Base-by-base conservation (phyloP, 2,113 vertebrate species). In the Cebidichthys violaceus region DNA sequence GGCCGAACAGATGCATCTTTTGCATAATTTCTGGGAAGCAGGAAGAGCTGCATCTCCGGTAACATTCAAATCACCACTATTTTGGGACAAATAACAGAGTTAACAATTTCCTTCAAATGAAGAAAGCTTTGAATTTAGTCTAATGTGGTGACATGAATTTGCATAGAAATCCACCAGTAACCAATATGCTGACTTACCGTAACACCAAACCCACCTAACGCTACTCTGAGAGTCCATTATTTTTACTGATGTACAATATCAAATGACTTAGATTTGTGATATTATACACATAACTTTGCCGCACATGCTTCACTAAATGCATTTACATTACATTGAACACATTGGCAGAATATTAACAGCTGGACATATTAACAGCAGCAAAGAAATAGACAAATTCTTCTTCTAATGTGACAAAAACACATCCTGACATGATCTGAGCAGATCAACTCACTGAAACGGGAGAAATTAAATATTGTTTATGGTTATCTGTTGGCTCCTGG, bases 1-100 rank as follows among this genome's bases (percentile, higher is more conserved):
- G 75, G 67, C 50, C 9, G 27, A 70, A 59, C 59, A 77, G 81
- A 75, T 84, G 73, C 45, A 29, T 57, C 29, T 29, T 83, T 84
- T 78, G 52, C 73, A 71, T 84, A 45, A 71, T 68, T 72, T 66
- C 18, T 14, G 13, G 41, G 27, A 33, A 76, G 9, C 24, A 52
- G 33, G 70, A 71, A 37, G 43, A 7, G 11, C 22, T 7, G 24
- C 4, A 20, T 64, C 45, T 85, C 64, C 39, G 65, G 57, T 57
- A 35, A 45, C 29, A 78, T 62, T 68, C 13, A 79, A 61, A 79
- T 75, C 18, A 2, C 2, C 0, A 9, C 27, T 72, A 43, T 70
- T 55, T 27, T 10, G 13, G 8, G 20, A 1, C 5, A 43, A 43
- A 62, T 62, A 45, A 11, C 22, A 50, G 3, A 31, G 20, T 57